Base-by-base conservation (phyloP, 1,140 invertebrate species). In the Drosophila ercepeae region DNA sequence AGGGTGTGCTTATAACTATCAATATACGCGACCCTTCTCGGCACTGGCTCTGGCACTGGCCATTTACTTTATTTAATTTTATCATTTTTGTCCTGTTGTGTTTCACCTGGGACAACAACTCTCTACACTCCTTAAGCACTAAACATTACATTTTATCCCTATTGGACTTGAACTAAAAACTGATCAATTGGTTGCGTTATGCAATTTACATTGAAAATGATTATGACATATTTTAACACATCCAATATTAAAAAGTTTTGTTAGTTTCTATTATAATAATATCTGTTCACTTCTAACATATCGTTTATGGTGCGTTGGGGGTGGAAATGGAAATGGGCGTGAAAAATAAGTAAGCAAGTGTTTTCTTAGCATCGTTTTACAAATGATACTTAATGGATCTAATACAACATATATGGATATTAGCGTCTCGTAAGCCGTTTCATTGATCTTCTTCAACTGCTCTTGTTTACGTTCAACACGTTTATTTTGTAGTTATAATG, bases 331-430 rank as follows among this genome's bases (percentile, higher is more conserved):
- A n/a, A 32, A 19, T 14, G 65, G 41, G 11, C 32, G 53, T 44
- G 27, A 54, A 41, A 78, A 51, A 29, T 53, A 46, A 45, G 44
- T 72, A 75, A 48, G 54, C 58, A 63, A 78, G 65, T 48, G 49
- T 53, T n/a, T n/a, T 54, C 59, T 75, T 74, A 74, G 69, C 74
- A 83, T 59, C 52, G 44, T 64, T 67, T 67, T 18, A 64, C 45
- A 69, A 75, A 78, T 67, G 52, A 57, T 79, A 79, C 60, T 64
- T 86, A 86, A 86, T 68, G 45, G 45, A 63, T 84, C 52, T 83
- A 82, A 72, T 79, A 86, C 71, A 86, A 83, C 70, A 84, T 75
- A 70, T 78, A 78, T 75, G 75, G 65, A 86, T 83, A 83, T 84
- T 83, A 83, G 79, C 79, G 79, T 79, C 79, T 83, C 60, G 45